Conservation (phyloP, 2,797 vertebrate species). For the Macrochelys suwanniensis region DNA sequence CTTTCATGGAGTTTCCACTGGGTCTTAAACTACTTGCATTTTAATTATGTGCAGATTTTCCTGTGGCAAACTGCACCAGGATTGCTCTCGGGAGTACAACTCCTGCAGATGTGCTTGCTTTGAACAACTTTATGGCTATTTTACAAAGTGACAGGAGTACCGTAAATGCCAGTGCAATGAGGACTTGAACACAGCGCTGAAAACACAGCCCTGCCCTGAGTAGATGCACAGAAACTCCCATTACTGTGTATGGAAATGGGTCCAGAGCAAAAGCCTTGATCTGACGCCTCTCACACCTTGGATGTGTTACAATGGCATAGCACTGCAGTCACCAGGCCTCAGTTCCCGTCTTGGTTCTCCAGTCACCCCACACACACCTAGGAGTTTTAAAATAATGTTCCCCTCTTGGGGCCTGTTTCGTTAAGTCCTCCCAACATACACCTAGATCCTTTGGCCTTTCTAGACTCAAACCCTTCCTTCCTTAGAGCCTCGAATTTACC, state of each 20-base stretch:
- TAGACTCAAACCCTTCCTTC: background rate
- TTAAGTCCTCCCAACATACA: background rate
- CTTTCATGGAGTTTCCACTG: conserved; percentile 47
- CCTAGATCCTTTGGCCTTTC: background rate
- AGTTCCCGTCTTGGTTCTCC: background rate
- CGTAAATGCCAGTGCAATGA: conserved; percentile 24
- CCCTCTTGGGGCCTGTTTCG: background rate
- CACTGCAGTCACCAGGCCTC: background rate
- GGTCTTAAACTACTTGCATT: conserved; percentile 32
- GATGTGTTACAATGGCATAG: background rate
- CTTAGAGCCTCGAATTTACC: background rate
- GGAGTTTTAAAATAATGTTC: background rate
- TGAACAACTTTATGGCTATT: conserved; percentile 19
- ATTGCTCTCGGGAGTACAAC: background rate
- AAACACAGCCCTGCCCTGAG: background rate
- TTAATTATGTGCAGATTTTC: background rate
- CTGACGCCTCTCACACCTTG: background rate
- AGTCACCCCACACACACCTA: background rate
- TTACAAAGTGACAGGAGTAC: conserved; percentile 34
- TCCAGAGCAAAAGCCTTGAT: background rate
- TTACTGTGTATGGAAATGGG: background rate
- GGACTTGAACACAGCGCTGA: background rate
- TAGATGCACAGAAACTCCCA: background rate
- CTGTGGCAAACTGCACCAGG: conserved; percentile 9
- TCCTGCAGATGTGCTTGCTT: conserved; percentile 48